A percentile compares a stretch with the other conserved stretches of the same genome.
phyloP scores from a whole-genome alignment of 2,113 vertebrate species.

The Acanthochromis polyacanthus region DNA sequence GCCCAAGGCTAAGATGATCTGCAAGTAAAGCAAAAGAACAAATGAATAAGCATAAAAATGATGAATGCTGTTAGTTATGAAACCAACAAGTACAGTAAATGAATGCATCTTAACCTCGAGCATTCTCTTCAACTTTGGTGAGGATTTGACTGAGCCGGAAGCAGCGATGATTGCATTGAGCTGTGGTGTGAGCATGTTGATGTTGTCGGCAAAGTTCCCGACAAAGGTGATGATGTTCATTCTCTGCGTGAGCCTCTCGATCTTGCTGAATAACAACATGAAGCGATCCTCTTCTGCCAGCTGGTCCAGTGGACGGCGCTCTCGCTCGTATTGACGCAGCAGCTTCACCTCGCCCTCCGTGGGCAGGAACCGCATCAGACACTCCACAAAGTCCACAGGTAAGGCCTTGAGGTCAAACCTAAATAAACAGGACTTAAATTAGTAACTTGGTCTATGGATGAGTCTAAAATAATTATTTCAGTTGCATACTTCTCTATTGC shows the following conservation, averaged over 20 bases:
- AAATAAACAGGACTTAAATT: neutral
- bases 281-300: slow-evolving; percentile 94
- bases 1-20: slow-evolving; percentile 96
- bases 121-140: slow-evolving; percentile 94
- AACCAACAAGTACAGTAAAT: neutral
- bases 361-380: slow-evolving; percentile 95
- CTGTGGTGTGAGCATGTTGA: slow-evolving; percentile 94
- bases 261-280: slow-evolving; percentile 96
- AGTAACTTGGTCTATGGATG: neutral
- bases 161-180: slow-evolving; percentile 96
- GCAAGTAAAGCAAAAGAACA: slow-evolving; percentile 11
- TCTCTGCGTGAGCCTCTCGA: slow-evolving; percentile 93
- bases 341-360: slow-evolving; percentile 92
- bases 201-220: slow-evolving; percentile 92
- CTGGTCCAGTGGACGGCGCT: slow-evolving; percentile 92
- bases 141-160: slow-evolving; percentile 94
- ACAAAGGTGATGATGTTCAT: slow-evolving; percentile 97
- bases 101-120: slow-evolving; percentile 87
- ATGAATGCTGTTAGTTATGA: neutral
- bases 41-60: neutral
- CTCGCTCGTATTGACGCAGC: slow-evolving; percentile 92
- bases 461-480: neutral
- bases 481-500: slow-evolving; percentile 92
- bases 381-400: slow-evolving; percentile 96
- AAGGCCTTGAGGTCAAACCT: slow-evolving; percentile 94